Conservation (phyloP, 2,888 invertebrate genomes). For the Antitype chi region DNA sequence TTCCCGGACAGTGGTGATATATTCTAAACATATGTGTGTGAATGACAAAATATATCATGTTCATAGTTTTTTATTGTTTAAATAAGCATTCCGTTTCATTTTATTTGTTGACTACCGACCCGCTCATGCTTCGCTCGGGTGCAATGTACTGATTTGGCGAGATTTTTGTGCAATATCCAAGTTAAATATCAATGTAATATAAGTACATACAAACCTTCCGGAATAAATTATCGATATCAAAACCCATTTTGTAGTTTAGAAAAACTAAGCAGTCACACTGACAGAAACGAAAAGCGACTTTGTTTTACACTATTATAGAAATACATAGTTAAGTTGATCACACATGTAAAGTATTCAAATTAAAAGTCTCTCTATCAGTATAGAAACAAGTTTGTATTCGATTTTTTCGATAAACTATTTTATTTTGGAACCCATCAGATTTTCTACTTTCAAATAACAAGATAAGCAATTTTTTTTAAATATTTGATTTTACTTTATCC, state of each 20-base stretch:
- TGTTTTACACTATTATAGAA: background rate
- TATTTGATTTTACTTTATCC: background rate
- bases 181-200: constrained; percentile 11
- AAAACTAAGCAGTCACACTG: background rate
- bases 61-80: constrained; percentile 61
- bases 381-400: constrained; percentile 35
- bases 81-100: constrained; percentile 65
- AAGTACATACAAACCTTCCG: background rate
- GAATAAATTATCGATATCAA: background rate
- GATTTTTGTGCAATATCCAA: background rate
- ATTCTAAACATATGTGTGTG: constrained; percentile 89
- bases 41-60: constrained; percentile 57
- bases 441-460: constrained; percentile 4
- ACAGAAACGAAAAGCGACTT: background rate
- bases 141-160: constrained; percentile 8
- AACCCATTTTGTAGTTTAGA: background rate
- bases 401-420: constrained; percentile 5
- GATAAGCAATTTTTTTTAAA: background rate
- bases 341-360: constrained; percentile 32
- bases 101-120: constrained; percentile 31
- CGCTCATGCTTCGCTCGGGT: background rate
- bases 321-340: constrained; percentile 38
- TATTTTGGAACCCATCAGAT: constrained; percentile 2
- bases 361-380: constrained; percentile 16
- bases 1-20: constrained; percentile 95